These are phyloP conservation scores for Gallirallus australis DNA, from an alignment of 2,797 vertebrate genomes.

Conservation along the genomic window DNA sequence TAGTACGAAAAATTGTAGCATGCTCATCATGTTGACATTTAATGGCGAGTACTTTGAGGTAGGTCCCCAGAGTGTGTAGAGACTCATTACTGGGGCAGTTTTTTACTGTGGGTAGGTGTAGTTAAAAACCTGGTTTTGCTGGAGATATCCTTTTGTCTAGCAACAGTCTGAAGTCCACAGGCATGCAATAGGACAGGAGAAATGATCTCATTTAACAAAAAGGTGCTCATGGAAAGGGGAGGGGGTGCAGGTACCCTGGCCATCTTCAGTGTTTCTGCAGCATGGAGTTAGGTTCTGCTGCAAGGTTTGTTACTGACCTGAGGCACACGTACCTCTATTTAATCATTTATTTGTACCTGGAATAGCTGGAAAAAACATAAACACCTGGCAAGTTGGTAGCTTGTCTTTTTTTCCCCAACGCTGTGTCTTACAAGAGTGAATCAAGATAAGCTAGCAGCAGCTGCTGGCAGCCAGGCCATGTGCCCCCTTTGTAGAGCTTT, in stretches of 20 bases:
- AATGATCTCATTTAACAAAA: too few species aligned
- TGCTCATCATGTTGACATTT: neutral
- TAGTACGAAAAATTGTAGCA: neutral
- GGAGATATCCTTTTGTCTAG: too few species aligned
- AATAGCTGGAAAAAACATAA: neutral
- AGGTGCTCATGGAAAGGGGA: too few species aligned
- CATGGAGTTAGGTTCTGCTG: neutral
- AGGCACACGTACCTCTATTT: neutral
- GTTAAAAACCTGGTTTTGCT: too few species aligned
- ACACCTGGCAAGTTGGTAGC: neutral
- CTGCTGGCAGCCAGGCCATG: neutral
- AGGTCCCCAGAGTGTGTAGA: neutral
- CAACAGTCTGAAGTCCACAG: too few species aligned
- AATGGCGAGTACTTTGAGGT: neutral
- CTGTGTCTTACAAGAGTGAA: neutral
- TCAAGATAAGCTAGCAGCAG: neutral
- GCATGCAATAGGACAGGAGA: too few species aligned
- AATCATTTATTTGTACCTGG: neutral
- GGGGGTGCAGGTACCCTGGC: neutral
- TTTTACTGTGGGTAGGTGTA: neutral
- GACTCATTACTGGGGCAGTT: neutral
- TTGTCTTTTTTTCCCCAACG: neutral
- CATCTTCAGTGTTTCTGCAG: neutral
- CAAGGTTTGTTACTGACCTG: neutral
- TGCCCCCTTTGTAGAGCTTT: neutral